Base-by-base conservation (phyloP, 2,113 vertebrate species). In the Apeltes quadracus region DNA sequence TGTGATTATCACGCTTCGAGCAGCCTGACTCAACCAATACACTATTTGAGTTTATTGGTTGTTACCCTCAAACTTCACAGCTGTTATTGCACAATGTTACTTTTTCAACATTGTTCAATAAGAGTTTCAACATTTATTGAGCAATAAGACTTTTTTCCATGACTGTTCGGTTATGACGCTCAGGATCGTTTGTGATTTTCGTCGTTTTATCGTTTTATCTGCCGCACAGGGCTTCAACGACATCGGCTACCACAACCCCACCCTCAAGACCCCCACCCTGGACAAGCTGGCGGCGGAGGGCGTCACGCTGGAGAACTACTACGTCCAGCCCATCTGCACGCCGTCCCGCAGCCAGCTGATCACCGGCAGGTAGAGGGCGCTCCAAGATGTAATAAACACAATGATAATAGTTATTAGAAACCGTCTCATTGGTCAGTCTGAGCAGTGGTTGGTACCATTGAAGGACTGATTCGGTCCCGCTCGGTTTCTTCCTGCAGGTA, bases 241-340 rank as follows among this genome's bases (percentile, higher is more conserved):
- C 14, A 87, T 98, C 0, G 97, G 97, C 61, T 99, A 98, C 72
- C 97, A 99, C 4, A 95, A 95, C 81, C 96, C 97, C 0, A 96
- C 94, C 76, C 96, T 99, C 74, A 94, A 94, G 84, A 98, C 97
- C 0, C 97, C 97, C 0, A 96, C 96, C 0, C 89, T 99, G 84
- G 97, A 99, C 93, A 94, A 95, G 58, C 93, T 99, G 89, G 97
- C 97, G 0, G 95, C 95, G 0, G 96, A 98, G 66, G 97, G 97
- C 0, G 97, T 98, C n/a, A 96, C 92, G 43, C 88, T 98, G 91
- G 97, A 99, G 92, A 99, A 97, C 38, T 99, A 99, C 72, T 99
- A 99, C 61, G 96, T 98, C 22, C 97, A 99, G 79, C 97, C 97
- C 61, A 97, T 99, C 91, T 99, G 97, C 76, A 99, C 97, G 0